Conservation (phyloP, 2,888 invertebrate genomes). For the Tiliacea aurago region DNA sequence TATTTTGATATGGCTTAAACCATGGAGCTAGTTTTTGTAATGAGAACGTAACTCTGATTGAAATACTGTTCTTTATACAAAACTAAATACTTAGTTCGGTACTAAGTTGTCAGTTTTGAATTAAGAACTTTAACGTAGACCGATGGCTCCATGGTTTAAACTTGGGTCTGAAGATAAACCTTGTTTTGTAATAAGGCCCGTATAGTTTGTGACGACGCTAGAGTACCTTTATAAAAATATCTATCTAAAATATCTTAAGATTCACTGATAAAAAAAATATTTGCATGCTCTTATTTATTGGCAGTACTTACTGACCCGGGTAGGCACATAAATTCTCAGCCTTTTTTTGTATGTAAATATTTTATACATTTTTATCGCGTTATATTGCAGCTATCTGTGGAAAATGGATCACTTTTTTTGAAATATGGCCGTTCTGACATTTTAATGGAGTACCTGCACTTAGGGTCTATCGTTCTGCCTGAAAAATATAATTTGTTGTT, state of each 20-base stretch:
- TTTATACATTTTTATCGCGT: constrained; percentile 52
- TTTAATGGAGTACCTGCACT: constrained; percentile 54
- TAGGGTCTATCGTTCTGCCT: constrained; percentile 40
- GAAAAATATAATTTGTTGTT: constrained; percentile 41
- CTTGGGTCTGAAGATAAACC: no score
- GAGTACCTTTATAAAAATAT: constrained; percentile 4
- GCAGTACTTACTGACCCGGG: constrained; percentile 36
- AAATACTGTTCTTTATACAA: no score
- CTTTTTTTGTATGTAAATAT: constrained; percentile 55
- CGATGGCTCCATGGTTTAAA: no score
- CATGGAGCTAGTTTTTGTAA: no score
- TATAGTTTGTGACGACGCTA: neutral
- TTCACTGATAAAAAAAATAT: constrained; percentile 10
- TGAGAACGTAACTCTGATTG: no score
- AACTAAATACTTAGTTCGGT: no score
- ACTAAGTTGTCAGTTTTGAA: no score
- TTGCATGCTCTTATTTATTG: constrained; percentile 39
- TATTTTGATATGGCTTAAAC: no score
- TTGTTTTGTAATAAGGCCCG: no score
- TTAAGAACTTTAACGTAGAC: no score
- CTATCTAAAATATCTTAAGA: constrained; percentile 20
- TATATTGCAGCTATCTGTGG: constrained; percentile 55
- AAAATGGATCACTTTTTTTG: constrained; percentile 51
- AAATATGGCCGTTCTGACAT: constrained; percentile 38
- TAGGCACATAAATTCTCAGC: constrained; percentile 37